A percentile compares a stretch with the other conserved stretches of the same genome.
Evolutionary conservation across 2,888 invertebrate species (phyloP).

Genomic region (Gymnoscelis rufifasciata): DNA sequence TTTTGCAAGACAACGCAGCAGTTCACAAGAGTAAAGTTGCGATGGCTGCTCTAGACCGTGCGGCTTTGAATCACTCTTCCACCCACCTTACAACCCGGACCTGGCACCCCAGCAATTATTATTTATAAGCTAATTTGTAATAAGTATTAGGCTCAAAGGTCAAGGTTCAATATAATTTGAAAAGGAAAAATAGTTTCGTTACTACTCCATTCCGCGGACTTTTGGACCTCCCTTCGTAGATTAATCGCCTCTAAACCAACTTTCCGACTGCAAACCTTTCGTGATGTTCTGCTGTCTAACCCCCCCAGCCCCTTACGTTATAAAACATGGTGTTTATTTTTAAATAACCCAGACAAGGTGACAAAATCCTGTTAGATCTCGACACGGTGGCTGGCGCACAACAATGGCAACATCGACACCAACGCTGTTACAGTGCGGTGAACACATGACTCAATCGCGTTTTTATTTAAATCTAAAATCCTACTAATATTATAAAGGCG

Average conservation of each 20-base stretch:
- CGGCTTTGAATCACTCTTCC: constrained; percentile 2
- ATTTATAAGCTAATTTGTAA: too few species aligned
- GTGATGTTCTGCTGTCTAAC: too few species aligned
- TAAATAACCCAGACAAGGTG: background rate
- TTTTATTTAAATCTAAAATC: background rate
- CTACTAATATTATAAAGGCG: too few species aligned
- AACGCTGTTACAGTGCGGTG: background rate
- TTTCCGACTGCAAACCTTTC: too few species aligned
- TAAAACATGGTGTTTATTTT: too few species aligned
- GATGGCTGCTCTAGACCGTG: constrained; percentile 12
- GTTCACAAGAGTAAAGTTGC: constrained; percentile 17
- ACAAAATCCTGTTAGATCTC: background rate
- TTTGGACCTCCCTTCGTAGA: too few species aligned
- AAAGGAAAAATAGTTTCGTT: too few species aligned
- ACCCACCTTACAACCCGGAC: constrained; percentile 4
- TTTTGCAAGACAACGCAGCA: constrained; percentile 15
- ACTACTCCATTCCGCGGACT: too few species aligned
- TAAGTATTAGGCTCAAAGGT: too few species aligned
- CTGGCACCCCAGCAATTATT: background rate
- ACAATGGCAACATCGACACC: background rate
- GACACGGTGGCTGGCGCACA: background rate
- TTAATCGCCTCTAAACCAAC: too few species aligned
- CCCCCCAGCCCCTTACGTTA: too few species aligned
- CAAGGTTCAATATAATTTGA: too few species aligned
- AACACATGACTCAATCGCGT: background rate